Evolutionary conservation across 53 echinoderm and acorn worm genomes (phyloP), one percentile per base, ranked within the genome.

Genomic region (Holothuria scabra): DNA sequence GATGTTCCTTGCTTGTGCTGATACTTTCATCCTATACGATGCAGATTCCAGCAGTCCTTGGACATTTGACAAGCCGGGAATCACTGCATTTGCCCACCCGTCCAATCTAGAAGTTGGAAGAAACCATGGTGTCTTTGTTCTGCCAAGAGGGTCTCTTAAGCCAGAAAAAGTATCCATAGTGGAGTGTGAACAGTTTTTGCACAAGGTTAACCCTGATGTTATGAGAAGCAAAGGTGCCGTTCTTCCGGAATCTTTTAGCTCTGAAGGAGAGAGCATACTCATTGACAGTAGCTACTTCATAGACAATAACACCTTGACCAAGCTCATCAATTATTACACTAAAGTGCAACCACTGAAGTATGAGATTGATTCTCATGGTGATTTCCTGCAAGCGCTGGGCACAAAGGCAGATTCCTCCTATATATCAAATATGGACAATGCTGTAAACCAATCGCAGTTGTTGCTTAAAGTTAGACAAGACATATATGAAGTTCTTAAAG

Each of bases 361-460:
- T 90, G 96, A 96, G 30, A 90, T 96, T 29, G 96, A 96, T 59
- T 89, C 90, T 32, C 91, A 96, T 29, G 96, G 96, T 1, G 96
- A 96, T 60, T 93, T 96, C 76, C 32, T 96, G 65, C 96, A 96
- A 86, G 92, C 93, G 19, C 86, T 96, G 8, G 96, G 96, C 26
- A 84, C 80, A 32, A 85, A 84, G n/a, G 87, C 91, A 44, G 84
- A 76, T 23, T 69, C 79, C 12, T 72, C 87, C 20, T 93, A 93
- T 84, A 96, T 93, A 62, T 85, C 62, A 21, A 91, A 96, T 46
- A 87, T 61, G 24, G 38, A 86, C 28, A 93, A 96, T 67, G 86
- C 87, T 46, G 81, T 76, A 46, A 88, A 23, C 9, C 70, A 93
- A n/a, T 87, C 93, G 0, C 76, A 82, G 28, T 65, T 67, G 23